A percentile compares a stretch with the other conserved stretches of the same genome.
Evolutionary conservation across 2,888 invertebrate genomes (phyloP).

Genomic region (Gisinianus flammeolus): DNA sequence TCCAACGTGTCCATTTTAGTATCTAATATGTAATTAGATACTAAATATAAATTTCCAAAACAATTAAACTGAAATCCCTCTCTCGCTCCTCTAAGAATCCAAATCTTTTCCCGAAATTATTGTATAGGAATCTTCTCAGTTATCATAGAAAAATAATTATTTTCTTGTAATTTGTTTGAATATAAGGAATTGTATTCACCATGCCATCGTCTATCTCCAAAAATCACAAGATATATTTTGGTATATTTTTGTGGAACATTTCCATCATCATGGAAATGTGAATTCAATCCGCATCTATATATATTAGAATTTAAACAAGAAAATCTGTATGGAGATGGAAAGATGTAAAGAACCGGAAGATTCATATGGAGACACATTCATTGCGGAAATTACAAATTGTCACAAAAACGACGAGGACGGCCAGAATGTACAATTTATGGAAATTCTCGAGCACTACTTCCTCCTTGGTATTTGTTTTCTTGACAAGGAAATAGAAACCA

Average conservation of each 20-base stretch:
- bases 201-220: background rate
- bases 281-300: background rate
- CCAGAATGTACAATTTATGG: conserved; percentile 15
- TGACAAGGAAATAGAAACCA: conserved; percentile 11
- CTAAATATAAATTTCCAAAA: too few relatives aligned
- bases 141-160: too few relatives aligned
- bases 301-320: background rate
- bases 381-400: conserved; percentile 17
- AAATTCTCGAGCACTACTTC: background rate
- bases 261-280: background rate
- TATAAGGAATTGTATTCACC: background rate
- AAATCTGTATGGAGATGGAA: too few relatives aligned
- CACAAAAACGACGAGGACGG: conserved; percentile 10
- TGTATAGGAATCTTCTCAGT: too few relatives aligned
- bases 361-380: too few relatives aligned
- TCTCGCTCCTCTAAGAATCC: background rate
- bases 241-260: background rate
- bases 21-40: too few relatives aligned
- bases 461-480: background rate
- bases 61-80: too few relatives aligned
- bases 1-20: too few relatives aligned
- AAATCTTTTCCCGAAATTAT: too few relatives aligned
- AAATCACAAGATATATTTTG: background rate
- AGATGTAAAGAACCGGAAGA: background rate
- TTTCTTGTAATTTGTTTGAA: background rate